Base-by-base conservation (phyloP, 2,888 invertebrate species). In the Perithous albicinctus region DNA sequence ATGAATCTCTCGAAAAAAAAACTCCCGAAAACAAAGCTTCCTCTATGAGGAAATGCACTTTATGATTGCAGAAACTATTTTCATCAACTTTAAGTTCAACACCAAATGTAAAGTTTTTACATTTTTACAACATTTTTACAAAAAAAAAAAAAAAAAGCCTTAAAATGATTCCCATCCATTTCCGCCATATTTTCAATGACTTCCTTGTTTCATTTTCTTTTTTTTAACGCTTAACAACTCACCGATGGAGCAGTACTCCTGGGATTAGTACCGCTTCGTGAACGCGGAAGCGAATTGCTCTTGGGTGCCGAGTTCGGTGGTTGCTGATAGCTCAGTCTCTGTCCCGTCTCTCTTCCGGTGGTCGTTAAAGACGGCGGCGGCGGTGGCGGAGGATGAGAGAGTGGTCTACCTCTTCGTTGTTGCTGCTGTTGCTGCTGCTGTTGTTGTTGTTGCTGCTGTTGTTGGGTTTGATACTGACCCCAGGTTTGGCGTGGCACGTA, bases 401-500 rank as follows among this genome's bases (percentile, higher is more conserved):
- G 84, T 7, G 91, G 92, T 82, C 92, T 88, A 64, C 86, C 87
- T 18, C 84, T 67, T 77, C 85, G 66, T 64, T 82, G 78, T 61
- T 72, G 74, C 32, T 63, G 78, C 66, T 76, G 76, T 23, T 82
- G 82, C 59, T 54, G 75, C 46, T 77, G 83, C 77, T 88, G 82
- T 18, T 83, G 78, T 70, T 82, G 74, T 41, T 86, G 84, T 76
- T 83, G 77, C 51, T 82, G 83, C 72, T 77, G 78, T 15, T 82
- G 85, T 72, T 86, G 84, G 23, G 87, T 79, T 93, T 80, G 94
- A 93, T 81, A 94, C 93, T 89, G 94, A 92, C 88, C 94, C 86
- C 94, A 94, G 79, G 91, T 89, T 80, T 91, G 90, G 73, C 92
- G 91, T 32, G 90, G 89, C 93, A 94, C 94, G 86, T 94, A 94